Evolutionary conservation across 2,113 vertebrate genomes (phyloP).

Genomic region (Balaenoptera acutorostrata): DNA sequence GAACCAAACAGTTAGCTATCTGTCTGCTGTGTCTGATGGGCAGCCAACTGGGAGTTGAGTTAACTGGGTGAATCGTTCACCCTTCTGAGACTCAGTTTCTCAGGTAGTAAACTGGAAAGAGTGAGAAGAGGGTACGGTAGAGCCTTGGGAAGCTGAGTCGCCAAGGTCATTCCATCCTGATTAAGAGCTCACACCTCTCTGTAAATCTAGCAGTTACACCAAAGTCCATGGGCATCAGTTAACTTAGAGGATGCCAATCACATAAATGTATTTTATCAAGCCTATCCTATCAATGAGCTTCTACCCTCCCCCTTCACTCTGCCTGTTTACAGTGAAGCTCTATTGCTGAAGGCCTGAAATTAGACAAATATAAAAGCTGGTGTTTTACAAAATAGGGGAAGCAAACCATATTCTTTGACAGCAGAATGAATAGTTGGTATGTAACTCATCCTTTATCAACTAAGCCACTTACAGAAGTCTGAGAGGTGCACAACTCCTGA

Average conservation of each 20-base stretch:
- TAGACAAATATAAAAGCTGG: neutral
- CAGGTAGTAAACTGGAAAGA: neutral
- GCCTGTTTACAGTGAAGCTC: neutral
- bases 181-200: neutral
- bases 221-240: neutral
- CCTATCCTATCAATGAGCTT: neutral
- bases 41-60: neutral
- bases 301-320: neutral
- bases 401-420: neutral
- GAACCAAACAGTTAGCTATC: neutral
- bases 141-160: neutral
- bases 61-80: neutral
- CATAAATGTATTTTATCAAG: neutral
- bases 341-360: neutral
- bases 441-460: neutral
- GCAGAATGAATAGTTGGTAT: neutral
- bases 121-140: neutral
- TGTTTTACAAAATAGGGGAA: neutral
- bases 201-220: neutral
- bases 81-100: neutral
- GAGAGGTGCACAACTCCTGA: neutral
- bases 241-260: neutral
- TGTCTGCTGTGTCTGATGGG: neutral
- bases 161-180: neutral
- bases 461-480: neutral